Base-by-base conservation (phyloP, 2,888 invertebrate species). In the Tetragonula carbonaria region DNA sequence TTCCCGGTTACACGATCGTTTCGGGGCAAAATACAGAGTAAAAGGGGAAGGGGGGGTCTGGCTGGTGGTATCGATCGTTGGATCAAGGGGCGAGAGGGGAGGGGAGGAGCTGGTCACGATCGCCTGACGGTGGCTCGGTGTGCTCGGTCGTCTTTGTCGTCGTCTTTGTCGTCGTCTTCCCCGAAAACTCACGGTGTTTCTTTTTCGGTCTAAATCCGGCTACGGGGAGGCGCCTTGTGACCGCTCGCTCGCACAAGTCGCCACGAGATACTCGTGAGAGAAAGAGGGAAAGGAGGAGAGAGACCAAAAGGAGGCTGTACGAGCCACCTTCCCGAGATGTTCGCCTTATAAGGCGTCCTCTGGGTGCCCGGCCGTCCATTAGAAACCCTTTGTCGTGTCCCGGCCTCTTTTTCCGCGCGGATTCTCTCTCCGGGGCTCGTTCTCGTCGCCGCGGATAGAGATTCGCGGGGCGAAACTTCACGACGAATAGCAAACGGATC, bases 331-430 rank as follows among this genome's bases (percentile, higher is more conserved):
- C 86, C 71, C 88, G 86, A 77, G 86, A 90, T 87, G 89, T 91
- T 91, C 84, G 87, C 93, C 93, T 92, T 93, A 93, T 93, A 93
- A 92, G 93, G 93, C 86, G 88, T 88, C 91, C 88, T 87, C 90
- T 86, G 90, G 90, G 88, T 90, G 84, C 90, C 91, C 87, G 84
- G 66, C 18, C 85, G 89, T 92, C 92, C 91, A 93, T 93, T 93
- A 93, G 92, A 93, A 92, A 89, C 87, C 91, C 92, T 93, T 93
- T 93, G 93, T 93, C 90, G 90, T 45, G 45, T 90, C 84, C 90
- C 89, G 90, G 86, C 84, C 83, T 88, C 85, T 86, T 91, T 85
- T 88, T 89, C 83, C 84, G 77, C 53, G 23, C 74, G 84, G 71
- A 88, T 86, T 86, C 45, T 45, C 45, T 45, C 85, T 78, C 84